phyloP scores from a whole-genome alignment of 2,888 invertebrate species.

The Lasioglossum pauxillum region DNA sequence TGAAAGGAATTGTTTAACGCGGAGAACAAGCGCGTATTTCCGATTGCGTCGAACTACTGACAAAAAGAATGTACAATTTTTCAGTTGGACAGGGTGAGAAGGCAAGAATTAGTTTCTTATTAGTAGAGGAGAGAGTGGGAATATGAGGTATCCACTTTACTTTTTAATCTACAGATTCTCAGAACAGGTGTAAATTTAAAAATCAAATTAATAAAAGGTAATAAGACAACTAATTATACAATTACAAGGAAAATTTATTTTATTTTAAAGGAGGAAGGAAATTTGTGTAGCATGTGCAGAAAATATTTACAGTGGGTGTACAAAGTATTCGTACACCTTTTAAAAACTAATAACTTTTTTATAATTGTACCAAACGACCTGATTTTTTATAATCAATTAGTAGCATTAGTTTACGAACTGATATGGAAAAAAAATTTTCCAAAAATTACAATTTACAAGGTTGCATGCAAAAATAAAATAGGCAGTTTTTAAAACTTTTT shows the following conservation, averaged over 20 bases:
- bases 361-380: too few species aligned
- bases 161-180: neutral
- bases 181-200: neutral
- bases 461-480: too few species aligned
- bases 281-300: neutral
- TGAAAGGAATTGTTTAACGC: neutral
- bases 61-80: neutral
- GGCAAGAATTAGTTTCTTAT: neutral
- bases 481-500: too few species aligned
- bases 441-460: too few species aligned
- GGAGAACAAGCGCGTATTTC: neutral
- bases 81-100: neutral
- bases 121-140: neutral
- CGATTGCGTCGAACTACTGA: neutral
- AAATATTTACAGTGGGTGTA: too few species aligned
- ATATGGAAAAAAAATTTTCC: too few species aligned
- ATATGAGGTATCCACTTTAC: neutral
- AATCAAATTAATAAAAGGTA: neutral
- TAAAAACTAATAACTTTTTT: too few species aligned
- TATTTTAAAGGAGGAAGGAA: neutral
- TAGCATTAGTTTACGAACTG: too few species aligned
- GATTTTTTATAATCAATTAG: too few species aligned
- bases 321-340: too few species aligned
- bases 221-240: neutral
- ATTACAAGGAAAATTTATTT: neutral